Evolutionary conservation across 2,888 invertebrate genomes (phyloP), one percentile per base, ranked within the genome.

Genomic region (Drosophila melanosoma): DNA sequence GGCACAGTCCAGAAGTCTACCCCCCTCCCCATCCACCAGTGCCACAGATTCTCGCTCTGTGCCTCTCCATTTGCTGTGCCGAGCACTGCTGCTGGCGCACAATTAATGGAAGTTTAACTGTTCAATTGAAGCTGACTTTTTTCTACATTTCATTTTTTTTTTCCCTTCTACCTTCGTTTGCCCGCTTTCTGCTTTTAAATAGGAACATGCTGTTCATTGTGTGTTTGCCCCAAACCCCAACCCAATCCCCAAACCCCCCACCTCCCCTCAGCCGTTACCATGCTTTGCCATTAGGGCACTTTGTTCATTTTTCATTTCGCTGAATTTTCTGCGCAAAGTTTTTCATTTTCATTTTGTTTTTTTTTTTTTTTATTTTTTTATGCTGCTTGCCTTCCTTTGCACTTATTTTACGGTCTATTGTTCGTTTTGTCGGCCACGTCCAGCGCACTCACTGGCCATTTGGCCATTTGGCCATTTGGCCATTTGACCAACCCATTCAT

Each of bases 371-470:
- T 38, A 38, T 56, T 17, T 26, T 56, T 56, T 56, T 23, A 26
- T 56, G 20, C 45, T 65, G 61, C 61, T 63, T 60, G 62, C 64
- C 83, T 85, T 82, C 82, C 59, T 89, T 81, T 89, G 82, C 89
- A 91, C 89, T 91, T 90, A 92, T 91, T 92, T 92, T 90, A 89
- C 84, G 90, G 79, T 91, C 90, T 86, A 91, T 91, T 91, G 91
- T 91, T 88, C 89, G 77, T 83, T 77, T 91, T 82, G 76, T 83
- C 63, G 86, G 84, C 82, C 83, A 78, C 77, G 89, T 88, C 83
- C 87, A 81, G 82, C 76, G 76, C 80, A 89, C 76, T 82, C 73
- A 74, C 80, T 82, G 58, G 57, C n/a, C 29, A 29, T 29, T 29
- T 29, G 51, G 11, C 74, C 52, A 32, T 33, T 69, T 42, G 57